A percentile compares a stretch with the other conserved stretches of the same genome.
phyloP scores from a whole-genome alignment of 1,140 invertebrate species.

The Pseudomyrmex pallidus region DNA sequence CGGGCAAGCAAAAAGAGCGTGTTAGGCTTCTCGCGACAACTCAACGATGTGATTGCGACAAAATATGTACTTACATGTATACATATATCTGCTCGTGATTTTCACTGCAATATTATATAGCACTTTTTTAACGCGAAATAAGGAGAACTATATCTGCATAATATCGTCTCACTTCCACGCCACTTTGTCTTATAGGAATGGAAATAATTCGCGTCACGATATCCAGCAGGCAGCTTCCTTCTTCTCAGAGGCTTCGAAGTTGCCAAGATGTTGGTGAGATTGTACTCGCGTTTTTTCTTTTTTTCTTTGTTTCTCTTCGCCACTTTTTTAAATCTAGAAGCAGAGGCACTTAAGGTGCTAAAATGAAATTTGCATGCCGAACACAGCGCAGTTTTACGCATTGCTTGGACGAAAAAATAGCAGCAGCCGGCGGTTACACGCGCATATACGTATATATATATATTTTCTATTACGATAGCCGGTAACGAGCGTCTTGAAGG shows the following conservation, averaged over 20 bases:
- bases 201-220: constrained; percentile 41
- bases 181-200: constrained; percentile 27
- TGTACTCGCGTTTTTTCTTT: constrained; percentile 42
- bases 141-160: constrained; percentile 41
- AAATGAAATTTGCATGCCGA: constrained; percentile 74
- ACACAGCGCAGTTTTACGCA: constrained; percentile 59
- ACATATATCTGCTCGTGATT: not conserved
- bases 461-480: constrained; percentile 56
- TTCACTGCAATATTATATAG: not conserved
- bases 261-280: constrained; percentile 44
- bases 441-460: constrained; percentile 23
- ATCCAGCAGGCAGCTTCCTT: constrained; percentile 23
- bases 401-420: constrained; percentile 63
- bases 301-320: constrained; percentile 14
- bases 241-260: constrained; percentile 42
- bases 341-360: constrained; percentile 64
- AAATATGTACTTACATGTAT: not conserved
- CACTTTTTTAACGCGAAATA: constrained; percentile 38
- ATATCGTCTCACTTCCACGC: constrained; percentile 31
- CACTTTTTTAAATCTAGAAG: constrained; percentile 29
- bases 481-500: constrained; percentile 63
- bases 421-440: constrained; percentile 62
- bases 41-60: not conserved
- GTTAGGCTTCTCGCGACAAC: constrained; percentile 4
- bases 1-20: constrained; percentile 8